Percentiles rank a stretch among this genome's conserved stretches.
Conservation (phyloP, 2,113 vertebrate species). For the Silurus asotus region DNA sequence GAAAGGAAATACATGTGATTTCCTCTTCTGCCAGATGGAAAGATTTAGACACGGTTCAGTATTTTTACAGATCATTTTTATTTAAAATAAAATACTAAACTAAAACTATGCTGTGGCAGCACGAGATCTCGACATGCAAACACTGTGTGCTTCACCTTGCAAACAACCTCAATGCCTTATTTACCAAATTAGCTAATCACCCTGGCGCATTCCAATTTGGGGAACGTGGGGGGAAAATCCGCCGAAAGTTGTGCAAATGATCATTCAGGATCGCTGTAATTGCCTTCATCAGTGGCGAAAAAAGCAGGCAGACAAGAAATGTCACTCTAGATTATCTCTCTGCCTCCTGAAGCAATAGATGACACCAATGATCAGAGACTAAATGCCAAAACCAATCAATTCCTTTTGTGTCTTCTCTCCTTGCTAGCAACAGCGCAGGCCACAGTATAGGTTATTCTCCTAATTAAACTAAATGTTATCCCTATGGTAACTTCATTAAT, state of each 20-base stretch:
- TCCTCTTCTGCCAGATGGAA: conserved; percentile 3
- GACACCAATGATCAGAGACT: conserved; percentile 93
- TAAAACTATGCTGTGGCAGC: background rate
- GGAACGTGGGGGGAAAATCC: conserved; percentile 77
- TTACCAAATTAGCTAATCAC: conserved; percentile 85
- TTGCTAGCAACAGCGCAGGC: conserved; percentile 83
- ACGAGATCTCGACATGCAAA: conserved; percentile 69
- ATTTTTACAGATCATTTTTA: background rate
- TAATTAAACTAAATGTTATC: conserved; percentile 94
- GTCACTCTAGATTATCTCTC: conserved; percentile 98
- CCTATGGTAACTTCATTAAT: conserved; percentile 93
- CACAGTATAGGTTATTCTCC: conserved; percentile 88
- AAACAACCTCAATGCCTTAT: conserved; percentile 80
- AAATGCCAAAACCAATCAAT: conserved; percentile 97
- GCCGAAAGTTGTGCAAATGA: conserved; percentile 87
- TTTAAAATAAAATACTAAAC: background rate
- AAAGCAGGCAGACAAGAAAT: conserved; percentile 97
- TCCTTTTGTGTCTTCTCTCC: conserved; percentile 88
- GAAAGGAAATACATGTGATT: background rate
- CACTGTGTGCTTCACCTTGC: conserved; percentile 74
- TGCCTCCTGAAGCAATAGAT: conserved; percentile 94
- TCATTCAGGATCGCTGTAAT: conserved; percentile 92
- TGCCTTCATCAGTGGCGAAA: conserved; percentile 95
- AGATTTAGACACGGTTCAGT: conserved; percentile 17
- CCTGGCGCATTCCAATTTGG: conserved; percentile 77